Base-by-base conservation (phyloP, 2,797 vertebrate species). In the Brachyalestes nurse region DNA sequence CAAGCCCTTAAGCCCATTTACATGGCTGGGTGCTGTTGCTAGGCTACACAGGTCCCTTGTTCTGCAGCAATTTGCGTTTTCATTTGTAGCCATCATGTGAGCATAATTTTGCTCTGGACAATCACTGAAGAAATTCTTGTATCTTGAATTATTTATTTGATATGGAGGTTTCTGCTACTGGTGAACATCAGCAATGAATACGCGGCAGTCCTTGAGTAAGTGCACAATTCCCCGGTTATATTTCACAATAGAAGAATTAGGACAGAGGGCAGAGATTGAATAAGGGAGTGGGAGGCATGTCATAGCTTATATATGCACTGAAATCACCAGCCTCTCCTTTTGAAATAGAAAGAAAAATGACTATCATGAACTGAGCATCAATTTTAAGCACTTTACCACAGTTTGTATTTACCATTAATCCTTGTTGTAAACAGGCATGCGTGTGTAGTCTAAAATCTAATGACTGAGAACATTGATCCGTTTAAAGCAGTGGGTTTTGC, bases 11-110 rank as follows among this genome's bases (percentile, higher is more conserved):
- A 65, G 81, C n/a, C 28, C 72, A 85, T 84, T 82, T 85, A 83
- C 77, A 87, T 82, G 75, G 77, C 88, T 90, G 83, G 14, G 53
- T 90, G 89, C 88, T 92, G 93, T 95, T 94, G 92, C 93, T 93
- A 93, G 90, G 93, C 89, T 91, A 93, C 92, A 88, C 83, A 77
- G 82, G 81, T 90, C 87, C 86, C 89, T 89, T 91, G 88, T 90
- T 91, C 83, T 86, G 78, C 75, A 75, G 86, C 91, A 91, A 89
- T 92, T 92, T 90, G 88, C 83, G 87, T 91, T 91, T 92, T 88
- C 87, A 82, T 88, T 86, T 76, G 77, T 64, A 78, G 75, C 51
- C 77, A 81, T 85, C 77, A 66, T 75, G 80, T 76, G 73, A 80
- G 78, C 70, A 78, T 72, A 83, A 78, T 82, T 83, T 81, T 75